Base-by-base conservation (phyloP, 2,113 vertebrate species). In the Emberiza fucata region DNA sequence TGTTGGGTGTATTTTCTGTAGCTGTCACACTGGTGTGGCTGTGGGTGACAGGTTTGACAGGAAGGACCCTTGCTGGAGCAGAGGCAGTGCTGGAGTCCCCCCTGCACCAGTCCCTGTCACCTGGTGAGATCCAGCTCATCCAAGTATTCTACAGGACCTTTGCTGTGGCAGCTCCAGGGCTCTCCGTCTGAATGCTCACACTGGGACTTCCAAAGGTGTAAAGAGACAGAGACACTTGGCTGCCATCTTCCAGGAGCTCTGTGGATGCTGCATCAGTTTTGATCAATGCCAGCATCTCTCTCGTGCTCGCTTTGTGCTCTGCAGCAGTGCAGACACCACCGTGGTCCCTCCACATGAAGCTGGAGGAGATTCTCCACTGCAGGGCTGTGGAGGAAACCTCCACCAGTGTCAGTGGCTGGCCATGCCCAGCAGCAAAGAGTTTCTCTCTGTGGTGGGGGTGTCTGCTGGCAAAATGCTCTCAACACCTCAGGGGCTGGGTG, bases 221-320 rank as follows among this genome's bases (percentile, higher is more conserved):
- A 69, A 60, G 63, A 75, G 28, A 27, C 65, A 54, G 24, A 50
- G 45, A 35, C 72, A n/a, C 60, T 54, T 68, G 40, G 21, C 56
- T 70, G 56, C 23, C 54, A 42, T 16, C 54, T 35, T 31, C 47
- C 14, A 42, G 23, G 45, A 57, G 24, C 35, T 76, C 65, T 54
- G 48, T 70, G 66, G 39, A 9, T 14, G 23, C 35, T 68, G 27
- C 20, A 11, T 31, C 9, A 6, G 9, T 45, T 76, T 50, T 69
- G 27, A 20, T 37, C 0, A 0, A 12, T 37, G 8, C 21, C 51
- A 47, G 1, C 31, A 8, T 48, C n/a, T 75, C 53, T 57, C 16
- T 69, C 59, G 33, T 54, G 35, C 35, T 57, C 65, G 31, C 6
- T n/a, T 40, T 31, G 16, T 61, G 65, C 45, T 48, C 65, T 66